A percentile compares a stretch with the other conserved stretches of the same genome.
These are phyloP conservation scores for Nasonovia ribisnigri DNA, from an alignment of 2,888 invertebrate species.

Conservation along the genomic window DNA sequence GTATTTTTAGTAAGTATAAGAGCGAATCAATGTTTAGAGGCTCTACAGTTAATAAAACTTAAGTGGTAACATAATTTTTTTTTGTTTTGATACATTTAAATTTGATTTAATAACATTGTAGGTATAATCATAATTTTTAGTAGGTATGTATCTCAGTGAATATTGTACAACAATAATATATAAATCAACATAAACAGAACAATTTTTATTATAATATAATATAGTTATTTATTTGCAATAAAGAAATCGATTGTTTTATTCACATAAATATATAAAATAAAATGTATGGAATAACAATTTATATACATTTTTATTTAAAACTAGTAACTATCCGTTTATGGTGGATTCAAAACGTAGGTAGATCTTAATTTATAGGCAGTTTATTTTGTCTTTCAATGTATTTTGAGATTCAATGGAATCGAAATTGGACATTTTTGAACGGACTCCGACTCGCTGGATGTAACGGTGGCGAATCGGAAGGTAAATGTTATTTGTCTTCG, in stretches of 20 bases:
- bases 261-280: conserved; percentile 61
- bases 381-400: conserved; percentile 37
- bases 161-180: background rate
- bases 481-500: conserved; percentile 60
- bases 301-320: conserved; percentile 54
- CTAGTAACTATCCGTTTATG: conserved; percentile 24
- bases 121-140: background rate
- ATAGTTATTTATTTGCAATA: conserved; percentile 34
- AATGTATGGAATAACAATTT: conserved; percentile 53
- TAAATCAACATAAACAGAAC: conserved; percentile 37
- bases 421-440: conserved; percentile 65
- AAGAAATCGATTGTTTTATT: conserved; percentile 47
- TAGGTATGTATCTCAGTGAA: background rate
- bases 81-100: conserved; percentile 23
- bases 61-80: background rate
- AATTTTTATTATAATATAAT: conserved; percentile 43
- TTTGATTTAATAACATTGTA: conserved; percentile 28
- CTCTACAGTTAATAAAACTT: background rate
- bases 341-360: conserved; percentile 43
- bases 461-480: conserved; percentile 60
- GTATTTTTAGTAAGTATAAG: conserved; percentile 53
- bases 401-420: conserved; percentile 60
- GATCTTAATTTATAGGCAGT: conserved; percentile 51
- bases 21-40: conserved; percentile 53
- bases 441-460: conserved; percentile 65